Conservation (phyloP, 2,797 vertebrate genomes). For the Karalla daura region DNA sequence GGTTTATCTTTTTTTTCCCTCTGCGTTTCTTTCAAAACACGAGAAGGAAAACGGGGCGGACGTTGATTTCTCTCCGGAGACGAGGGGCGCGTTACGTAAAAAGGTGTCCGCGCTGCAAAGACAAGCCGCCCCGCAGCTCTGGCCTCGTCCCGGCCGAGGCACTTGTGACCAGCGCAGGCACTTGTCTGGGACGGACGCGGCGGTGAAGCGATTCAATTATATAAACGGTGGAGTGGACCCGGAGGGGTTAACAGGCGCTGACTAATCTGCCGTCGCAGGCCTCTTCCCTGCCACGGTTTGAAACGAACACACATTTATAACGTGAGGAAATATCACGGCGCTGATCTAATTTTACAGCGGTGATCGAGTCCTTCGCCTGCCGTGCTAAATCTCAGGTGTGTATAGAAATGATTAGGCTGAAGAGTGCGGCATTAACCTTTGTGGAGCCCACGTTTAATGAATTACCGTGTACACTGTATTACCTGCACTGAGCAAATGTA, state of each 20-base stretch:
- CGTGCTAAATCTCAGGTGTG: background rate
- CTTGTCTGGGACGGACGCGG: slow-evolving; percentile 11
- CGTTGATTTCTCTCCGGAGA: slow-evolving; percentile 56
- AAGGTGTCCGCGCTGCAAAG: slow-evolving; percentile 52
- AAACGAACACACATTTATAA: background rate
- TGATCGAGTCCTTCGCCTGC: background rate
- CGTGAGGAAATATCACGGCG: background rate
- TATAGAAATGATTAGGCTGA: background rate
- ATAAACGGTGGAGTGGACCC: background rate
- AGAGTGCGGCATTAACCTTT: background rate
- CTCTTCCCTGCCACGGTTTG: background rate
- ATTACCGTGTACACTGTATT: background rate
- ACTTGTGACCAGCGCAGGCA: slow-evolving; percentile 24
- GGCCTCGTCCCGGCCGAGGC: slow-evolving; percentile 30
- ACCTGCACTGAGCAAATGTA: background rate
- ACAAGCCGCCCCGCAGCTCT: slow-evolving; percentile 31
- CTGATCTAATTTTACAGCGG: background rate
- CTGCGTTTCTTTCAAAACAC: slow-evolving; percentile 61
- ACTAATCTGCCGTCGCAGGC: slow-evolving; percentile 5
- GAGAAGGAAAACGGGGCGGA: slow-evolving; percentile 46
- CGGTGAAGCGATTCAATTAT: background rate
- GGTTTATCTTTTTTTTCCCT: slow-evolving; percentile 49
- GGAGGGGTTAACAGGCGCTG: slow-evolving; percentile 1
- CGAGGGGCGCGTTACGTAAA: slow-evolving; percentile 61
- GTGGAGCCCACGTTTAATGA: background rate